Base-by-base conservation (phyloP, 2,797 vertebrate species). In the Zalophus californianus region DNA sequence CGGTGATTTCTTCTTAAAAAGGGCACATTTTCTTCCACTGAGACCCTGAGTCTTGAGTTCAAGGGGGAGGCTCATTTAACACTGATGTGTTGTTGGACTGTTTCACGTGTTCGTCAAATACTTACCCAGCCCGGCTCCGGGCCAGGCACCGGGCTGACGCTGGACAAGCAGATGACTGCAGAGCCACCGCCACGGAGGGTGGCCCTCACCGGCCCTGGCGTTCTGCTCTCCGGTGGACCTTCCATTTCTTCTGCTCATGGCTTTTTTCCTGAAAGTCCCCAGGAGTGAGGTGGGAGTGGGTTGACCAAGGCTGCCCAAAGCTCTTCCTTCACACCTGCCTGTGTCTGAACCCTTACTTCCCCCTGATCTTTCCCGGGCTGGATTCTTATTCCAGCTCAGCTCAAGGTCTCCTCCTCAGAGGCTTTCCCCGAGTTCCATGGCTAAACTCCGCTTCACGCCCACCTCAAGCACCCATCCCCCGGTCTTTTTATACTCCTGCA, bases 131-230 rank as follows among this genome's bases (percentile, higher is more conserved):
- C 86, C 25, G 1, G 11, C 38, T 75, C 86, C 12, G 4, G 83
- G n/a, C 95, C 75, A 5, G 6, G 14, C 73, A n/a, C 87, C n/a
- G 52, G 86, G 21, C 32, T 29, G 21, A 56, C 29, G 1, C 23
- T 1, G 3, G n/a, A 32, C 0, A 2, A 78, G 60, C 66, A 18
- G 80, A 32, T 2, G 25, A 86, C 10, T 0, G 0, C 21, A 7
- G 75, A 41, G 60, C 23, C 0, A 1, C n/a, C n/a, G 1, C 41
- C 14, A 5, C 0, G 2, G 56, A 29, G 27, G 12, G 15, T 4
- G 48, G 52, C 35, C 68, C 50, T 85, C 18, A 14, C 41, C 27
- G 7, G 52, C 50, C 66, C 21, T 16, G 0, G 8, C 0, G 0
- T 29, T 12, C 21, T 1, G 14, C 38, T 11, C 32, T 41, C 11